Conservation (phyloP, 2,888 invertebrate species). For the Acleris emargana region DNA sequence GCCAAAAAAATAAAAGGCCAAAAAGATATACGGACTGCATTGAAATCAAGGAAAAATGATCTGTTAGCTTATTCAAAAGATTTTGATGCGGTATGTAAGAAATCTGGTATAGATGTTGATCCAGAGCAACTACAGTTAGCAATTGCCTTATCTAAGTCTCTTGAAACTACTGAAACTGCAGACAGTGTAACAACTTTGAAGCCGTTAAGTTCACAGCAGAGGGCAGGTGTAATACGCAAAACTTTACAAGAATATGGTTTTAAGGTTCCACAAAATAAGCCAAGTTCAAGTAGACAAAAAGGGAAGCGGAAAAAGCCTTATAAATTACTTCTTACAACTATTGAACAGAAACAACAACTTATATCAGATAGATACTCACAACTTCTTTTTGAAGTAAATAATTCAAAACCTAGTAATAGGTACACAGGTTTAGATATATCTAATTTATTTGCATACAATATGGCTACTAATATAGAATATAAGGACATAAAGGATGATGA, state of each 20-base stretch:
- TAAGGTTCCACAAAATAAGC: slow-evolving; percentile 65
- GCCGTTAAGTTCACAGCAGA: slow-evolving; percentile 54
- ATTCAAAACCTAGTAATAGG: slow-evolving; percentile 34
- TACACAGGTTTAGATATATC: slow-evolving; percentile 24
- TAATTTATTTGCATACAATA: slow-evolving; percentile 49
- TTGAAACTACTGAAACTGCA: slow-evolving; percentile 48
- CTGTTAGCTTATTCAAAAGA: slow-evolving; percentile 66
- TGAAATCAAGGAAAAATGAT: slow-evolving; percentile 67
- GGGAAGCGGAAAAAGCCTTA: slow-evolving; percentile 56
- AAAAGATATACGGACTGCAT: slow-evolving; percentile 67
- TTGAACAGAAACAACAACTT: slow-evolving; percentile 60
- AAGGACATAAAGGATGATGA: slow-evolving; percentile 53
- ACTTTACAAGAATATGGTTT: slow-evolving; percentile 87
- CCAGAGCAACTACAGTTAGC: slow-evolving; percentile 87
- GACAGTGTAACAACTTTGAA: slow-evolving; percentile 38
- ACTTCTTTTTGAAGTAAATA: slow-evolving; percentile 58
- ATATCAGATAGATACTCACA: slow-evolving; percentile 65
- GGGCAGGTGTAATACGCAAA: slow-evolving; percentile 67
- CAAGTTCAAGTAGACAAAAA: slow-evolving; percentile 44
- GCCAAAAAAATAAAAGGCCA: slow-evolving; percentile 61
- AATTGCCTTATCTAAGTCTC: slow-evolving; percentile 86
- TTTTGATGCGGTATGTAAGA: slow-evolving; percentile 71
- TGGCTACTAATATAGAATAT: slow-evolving; percentile 60
- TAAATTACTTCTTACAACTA: slow-evolving; percentile 58
- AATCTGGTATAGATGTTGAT: slow-evolving; percentile 81